These are phyloP conservation scores for Chelonoidis abingdonii DNA, from an alignment of 2,113 vertebrate species.

Conservation along the genomic window DNA sequence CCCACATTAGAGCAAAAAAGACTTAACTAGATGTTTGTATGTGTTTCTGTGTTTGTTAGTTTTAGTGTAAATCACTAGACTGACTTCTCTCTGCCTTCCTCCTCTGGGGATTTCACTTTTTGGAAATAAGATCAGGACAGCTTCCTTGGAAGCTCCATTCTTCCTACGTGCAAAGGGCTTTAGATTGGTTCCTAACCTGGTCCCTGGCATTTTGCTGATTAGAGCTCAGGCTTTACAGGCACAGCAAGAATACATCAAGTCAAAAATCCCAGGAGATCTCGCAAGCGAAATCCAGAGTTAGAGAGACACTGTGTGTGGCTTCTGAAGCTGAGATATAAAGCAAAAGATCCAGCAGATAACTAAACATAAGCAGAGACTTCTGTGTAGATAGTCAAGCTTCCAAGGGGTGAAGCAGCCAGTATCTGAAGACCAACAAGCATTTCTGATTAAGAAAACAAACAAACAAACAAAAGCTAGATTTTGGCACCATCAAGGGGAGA, in stretches of 20 bases:
- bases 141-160: neutral
- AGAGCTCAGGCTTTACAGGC: neutral
- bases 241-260: neutral
- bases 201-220: neutral
- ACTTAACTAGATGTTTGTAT: neutral
- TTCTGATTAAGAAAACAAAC: neutral
- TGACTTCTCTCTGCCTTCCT: neutral
- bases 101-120: neutral
- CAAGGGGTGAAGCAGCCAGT: too few species aligned
- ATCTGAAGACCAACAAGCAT: neutral
- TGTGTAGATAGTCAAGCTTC: neutral
- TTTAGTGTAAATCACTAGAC: neutral
- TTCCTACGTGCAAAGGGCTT: neutral
- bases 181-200: too few species aligned
- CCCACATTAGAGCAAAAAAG: neutral
- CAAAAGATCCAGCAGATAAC: neutral
- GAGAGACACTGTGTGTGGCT: neutral
- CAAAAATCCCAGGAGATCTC: neutral
- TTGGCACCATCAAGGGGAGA: neutral
- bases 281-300: neutral
- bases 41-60: too few species aligned
- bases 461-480: neutral
- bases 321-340: neutral
- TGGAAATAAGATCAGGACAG: neutral
- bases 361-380: neutral